Evolutionary conservation across 2,113 vertebrate species (phyloP).

Genomic region (Chaetodon auriga): DNA sequence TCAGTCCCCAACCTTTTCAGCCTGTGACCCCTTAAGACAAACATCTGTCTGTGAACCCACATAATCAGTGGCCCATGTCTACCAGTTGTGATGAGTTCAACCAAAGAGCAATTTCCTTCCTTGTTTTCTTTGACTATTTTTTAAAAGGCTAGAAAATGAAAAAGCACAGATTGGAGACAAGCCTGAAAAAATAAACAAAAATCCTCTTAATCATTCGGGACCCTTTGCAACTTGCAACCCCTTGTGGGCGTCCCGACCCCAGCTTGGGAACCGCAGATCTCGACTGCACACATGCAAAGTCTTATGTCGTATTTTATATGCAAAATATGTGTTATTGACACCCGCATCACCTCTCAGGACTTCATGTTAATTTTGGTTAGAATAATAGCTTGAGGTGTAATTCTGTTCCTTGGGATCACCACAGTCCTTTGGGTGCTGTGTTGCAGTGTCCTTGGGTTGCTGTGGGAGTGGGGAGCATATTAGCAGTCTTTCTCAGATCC

Average conservation of each 20-base stretch:
- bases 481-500: conserved; percentile 88
- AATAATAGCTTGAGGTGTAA: conserved; percentile 29
- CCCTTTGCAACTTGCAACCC: not conserved
- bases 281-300: not conserved
- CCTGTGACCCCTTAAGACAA: not conserved
- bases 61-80: not conserved
- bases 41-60: not conserved
- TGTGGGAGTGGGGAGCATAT: conserved; percentile 80
- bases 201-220: not conserved
- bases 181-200: not conserved
- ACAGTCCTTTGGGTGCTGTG: conserved; percentile 48
- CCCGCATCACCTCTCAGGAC: not conserved
- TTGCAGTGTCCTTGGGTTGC: conserved; percentile 86
- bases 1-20: not conserved
- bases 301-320: conserved; percentile 9
- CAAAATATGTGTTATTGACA: conserved; percentile 16
- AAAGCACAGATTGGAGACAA: not conserved
- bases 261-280: not conserved
- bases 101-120: not conserved
- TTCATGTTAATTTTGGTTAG: conserved; percentile 18
- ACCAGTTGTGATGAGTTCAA: not conserved
- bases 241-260: not conserved
- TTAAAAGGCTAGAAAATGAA: not conserved
- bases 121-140: not conserved
- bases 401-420: conserved; percentile 35